A percentile compares a stretch with the other conserved stretches of the same genome.
These are phyloP conservation scores for Petrocephalus zakoni DNA, from an alignment of 2,113 vertebrate species.

Conservation along the genomic window DNA sequence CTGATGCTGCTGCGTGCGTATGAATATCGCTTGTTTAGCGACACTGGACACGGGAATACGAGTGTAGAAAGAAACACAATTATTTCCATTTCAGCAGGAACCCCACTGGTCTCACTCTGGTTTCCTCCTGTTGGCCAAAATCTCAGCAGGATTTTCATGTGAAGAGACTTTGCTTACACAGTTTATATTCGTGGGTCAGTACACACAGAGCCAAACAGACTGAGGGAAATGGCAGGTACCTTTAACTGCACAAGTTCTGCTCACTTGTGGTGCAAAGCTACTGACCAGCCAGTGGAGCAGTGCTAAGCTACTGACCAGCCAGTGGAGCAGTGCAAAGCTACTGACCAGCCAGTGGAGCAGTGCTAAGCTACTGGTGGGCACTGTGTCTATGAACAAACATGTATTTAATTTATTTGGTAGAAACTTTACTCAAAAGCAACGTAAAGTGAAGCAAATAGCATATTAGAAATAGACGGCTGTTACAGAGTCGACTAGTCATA, in stretches of 20 bases:
- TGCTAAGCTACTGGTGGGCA: not conserved
- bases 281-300: not conserved
- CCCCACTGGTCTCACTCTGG: not conserved
- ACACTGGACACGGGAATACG: not conserved
- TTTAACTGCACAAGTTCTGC: not conserved
- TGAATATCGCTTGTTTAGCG: not conserved
- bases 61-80: not conserved
- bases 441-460: not conserved
- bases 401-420: not conserved
- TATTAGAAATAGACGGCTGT: not conserved
- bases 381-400: not conserved
- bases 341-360: not conserved
- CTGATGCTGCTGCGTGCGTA: not conserved
- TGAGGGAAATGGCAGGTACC: not conserved
- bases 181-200: not conserved
- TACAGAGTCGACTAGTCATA: not conserved
- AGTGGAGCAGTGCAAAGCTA: too few species aligned
- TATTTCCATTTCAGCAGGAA: constrained; percentile 2
- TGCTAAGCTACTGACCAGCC: not conserved
- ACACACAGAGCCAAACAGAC: not conserved
- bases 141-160: not conserved
- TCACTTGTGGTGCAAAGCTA: not conserved
- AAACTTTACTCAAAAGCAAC: not conserved
- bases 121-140: not conserved
- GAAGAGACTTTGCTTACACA: not conserved